These are phyloP conservation scores for Caerostris darwini DNA, from an alignment of 1,140 invertebrate species.

Conservation along the genomic window DNA sequence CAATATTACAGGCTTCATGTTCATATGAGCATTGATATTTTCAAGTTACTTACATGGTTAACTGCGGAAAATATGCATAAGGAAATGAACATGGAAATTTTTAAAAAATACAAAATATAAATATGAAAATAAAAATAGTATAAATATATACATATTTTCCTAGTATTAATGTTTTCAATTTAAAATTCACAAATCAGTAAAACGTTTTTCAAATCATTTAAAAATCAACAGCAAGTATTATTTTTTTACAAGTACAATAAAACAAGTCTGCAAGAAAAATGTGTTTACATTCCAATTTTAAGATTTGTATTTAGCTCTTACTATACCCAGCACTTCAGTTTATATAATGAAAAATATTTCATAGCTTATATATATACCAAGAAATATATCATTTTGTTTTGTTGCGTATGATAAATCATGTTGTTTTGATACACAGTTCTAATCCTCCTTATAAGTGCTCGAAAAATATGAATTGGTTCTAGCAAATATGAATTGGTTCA, in stretches of 20 bases:
- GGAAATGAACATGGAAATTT: no score
- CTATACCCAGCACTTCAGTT: neutral
- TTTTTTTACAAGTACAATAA: neutral
- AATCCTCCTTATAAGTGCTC: neutral
- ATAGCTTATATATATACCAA: neutral
- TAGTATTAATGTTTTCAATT: no score
- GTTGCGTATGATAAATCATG: neutral
- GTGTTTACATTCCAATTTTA: neutral
- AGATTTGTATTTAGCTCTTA: no score
- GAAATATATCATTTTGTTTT: neutral
- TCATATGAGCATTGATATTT: no score
- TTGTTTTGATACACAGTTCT: neutral
- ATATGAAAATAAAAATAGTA: no score
- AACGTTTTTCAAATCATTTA: no score
- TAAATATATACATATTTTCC: no score
- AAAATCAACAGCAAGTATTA: neutral
- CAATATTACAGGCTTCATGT: no score
- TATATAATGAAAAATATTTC: neutral
- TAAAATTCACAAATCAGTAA: no score
- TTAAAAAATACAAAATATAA: no score
- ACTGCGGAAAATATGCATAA: no score
- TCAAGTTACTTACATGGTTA: no score
- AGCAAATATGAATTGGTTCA: neutral
- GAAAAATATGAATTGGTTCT: neutral
- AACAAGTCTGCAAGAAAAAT: neutral